phyloP scores from a whole-genome alignment of 2,888 invertebrate genomes.

The Bombylius major region DNA sequence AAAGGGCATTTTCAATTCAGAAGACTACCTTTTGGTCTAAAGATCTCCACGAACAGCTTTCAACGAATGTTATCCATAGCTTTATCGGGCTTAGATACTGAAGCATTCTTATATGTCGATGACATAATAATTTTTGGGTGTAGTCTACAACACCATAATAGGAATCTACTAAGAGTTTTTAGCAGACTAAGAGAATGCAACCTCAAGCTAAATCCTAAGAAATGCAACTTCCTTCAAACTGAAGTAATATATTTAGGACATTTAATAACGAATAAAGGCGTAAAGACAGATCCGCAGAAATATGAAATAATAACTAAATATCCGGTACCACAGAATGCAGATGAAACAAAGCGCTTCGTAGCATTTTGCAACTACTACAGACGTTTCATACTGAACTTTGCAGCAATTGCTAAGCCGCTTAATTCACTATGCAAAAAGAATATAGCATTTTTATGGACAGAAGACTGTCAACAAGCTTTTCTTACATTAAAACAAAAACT shows the following conservation, averaged over 20 bases:
- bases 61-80: slow-evolving; percentile 9
- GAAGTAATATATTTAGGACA: slow-evolving; percentile 13
- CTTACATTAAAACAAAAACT: background rate
- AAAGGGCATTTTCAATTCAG: slow-evolving; percentile 4
- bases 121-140: slow-evolving; percentile 14
- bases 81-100: too few relatives aligned
- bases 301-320: slow-evolving; percentile 12
- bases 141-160: slow-evolving; percentile 8
- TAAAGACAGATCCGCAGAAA: slow-evolving; percentile 12
- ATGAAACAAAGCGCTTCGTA: slow-evolving; percentile 11
- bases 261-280: slow-evolving; percentile 8
- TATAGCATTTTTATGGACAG: background rate
- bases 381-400: slow-evolving; percentile 13
- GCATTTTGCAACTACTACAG: slow-evolving; percentile 14
- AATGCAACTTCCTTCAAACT: slow-evolving; percentile 8
- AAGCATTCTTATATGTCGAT: slow-evolving; percentile 13
- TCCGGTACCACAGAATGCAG: slow-evolving; percentile 12
- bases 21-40: slow-evolving; percentile 4
- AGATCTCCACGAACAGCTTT: slow-evolving; percentile 6
- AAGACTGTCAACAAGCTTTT: background rate
- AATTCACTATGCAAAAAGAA: slow-evolving; percentile 11
- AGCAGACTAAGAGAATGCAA: slow-evolving; percentile 1
- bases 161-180: slow-evolving; percentile 1
- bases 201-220: slow-evolving; percentile 3
- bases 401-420: slow-evolving; percentile 7